Base-by-base conservation (phyloP, 2,888 invertebrate species). In the Leucania comma region DNA sequence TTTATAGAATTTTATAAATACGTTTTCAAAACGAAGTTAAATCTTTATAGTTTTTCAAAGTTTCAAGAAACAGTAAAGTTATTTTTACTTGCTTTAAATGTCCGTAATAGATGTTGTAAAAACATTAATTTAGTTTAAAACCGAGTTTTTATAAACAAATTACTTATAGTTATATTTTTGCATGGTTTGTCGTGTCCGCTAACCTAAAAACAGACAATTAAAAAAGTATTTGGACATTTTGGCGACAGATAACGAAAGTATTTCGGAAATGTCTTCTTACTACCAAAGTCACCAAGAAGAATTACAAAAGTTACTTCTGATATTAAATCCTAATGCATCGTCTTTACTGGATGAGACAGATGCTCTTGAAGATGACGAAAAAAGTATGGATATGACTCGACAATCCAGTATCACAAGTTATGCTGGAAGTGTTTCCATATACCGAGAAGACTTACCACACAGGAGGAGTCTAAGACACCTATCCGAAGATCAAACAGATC, bases 221-320 rank as follows among this genome's bases (percentile, higher is more conserved):
- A 95, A 93, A 91, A 96, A 97, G 86, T 97, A 97, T 91, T 94
- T 97, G 93, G 96, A 97, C 93, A 97, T 97, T 94, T 93, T 97
- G 87, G 96, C 95, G 84, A 94, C 95, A 22, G 94, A 95, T 67
- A 94, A 96, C 66, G 95, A 95, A 65, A 94, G 89, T 58, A 90
- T 91, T 2, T 90, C 93, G 8, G 95, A 95, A 81, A 83, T 95
- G 74, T 93, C 92, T 75, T 88, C 93, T 68, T 96, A 95, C 67
- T 95, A 94, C 75, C 91, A 92, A 78, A 88, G 88, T 50, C 96
- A 96, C 65, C 95, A 93, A 69, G 95, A 95, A 0, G 95, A 95
- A 69, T 79, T 96, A 24, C 89, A 92, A 61, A 94, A 93, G 75
- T 87, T 96, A 46, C 83, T 96, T 3, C 90, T 82, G 50, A 93